Percentiles rank a stretch among this genome's conserved stretches.
phyloP scores from a whole-genome alignment of 1,140 invertebrate genomes.

The Portunus trituberculatus region DNA sequence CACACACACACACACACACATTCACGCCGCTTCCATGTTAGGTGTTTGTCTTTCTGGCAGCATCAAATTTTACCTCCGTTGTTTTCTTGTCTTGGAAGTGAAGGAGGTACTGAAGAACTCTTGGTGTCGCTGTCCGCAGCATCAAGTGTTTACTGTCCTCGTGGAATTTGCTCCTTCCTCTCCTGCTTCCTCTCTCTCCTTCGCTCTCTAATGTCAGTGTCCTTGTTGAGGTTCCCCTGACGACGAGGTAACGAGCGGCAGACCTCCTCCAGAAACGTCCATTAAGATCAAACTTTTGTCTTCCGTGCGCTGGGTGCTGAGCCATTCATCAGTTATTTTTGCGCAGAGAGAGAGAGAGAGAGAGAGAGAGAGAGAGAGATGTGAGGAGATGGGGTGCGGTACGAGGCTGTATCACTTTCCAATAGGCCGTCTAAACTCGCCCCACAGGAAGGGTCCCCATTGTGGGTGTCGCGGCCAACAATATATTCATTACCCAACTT shows the following conservation, averaged over 20 bases:
- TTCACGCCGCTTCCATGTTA: background rate
- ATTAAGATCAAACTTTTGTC: slow-evolving; percentile 6
- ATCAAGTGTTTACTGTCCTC: background rate
- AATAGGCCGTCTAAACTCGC: background rate
- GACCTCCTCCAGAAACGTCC: background rate
- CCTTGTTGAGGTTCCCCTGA: background rate
- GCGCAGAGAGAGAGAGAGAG: background rate
- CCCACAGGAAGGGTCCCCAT: background rate
- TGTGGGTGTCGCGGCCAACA: slow-evolving; percentile 28
- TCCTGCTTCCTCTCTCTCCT: no score
- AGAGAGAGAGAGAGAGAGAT: slow-evolving; percentile 17
- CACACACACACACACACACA: background rate
- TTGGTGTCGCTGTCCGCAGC: background rate
- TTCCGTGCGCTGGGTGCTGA: no score
- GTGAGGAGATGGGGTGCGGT: background rate
- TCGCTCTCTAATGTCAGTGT: background rate
- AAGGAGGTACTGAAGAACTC: background rate
- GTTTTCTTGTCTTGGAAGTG: background rate
- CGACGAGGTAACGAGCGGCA: background rate
- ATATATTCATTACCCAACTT: slow-evolving; percentile 41
- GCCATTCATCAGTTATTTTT: no score
- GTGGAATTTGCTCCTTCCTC: background rate
- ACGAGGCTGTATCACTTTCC: background rate
- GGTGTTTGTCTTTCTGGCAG: background rate
- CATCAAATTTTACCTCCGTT: background rate